These are phyloP conservation scores for Lithophane ornitopus DNA, from an alignment of 2,888 invertebrate genomes.

Conservation along the genomic window DNA sequence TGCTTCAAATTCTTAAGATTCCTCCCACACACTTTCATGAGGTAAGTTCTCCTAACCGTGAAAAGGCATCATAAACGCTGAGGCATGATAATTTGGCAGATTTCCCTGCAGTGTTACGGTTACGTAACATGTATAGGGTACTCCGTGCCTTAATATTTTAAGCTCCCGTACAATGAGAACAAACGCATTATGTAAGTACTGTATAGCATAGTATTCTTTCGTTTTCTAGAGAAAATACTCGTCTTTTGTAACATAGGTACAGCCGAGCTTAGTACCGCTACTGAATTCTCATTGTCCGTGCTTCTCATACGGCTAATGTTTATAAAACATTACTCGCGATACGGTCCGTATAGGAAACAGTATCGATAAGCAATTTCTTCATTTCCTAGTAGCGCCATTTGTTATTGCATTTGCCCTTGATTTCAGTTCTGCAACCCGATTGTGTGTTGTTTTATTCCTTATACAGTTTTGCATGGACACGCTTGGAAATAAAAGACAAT, in stretches of 20 bases:
- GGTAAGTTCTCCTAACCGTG: conserved; percentile 13
- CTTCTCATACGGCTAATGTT: conserved; percentile 69
- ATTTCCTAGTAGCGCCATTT: conserved; percentile 74
- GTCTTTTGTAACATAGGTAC: conserved; percentile 19
- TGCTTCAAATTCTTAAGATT: conserved; percentile 9
- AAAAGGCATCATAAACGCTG: conserved; percentile 37
- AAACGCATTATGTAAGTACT: conserved; percentile 30
- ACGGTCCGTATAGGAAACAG: conserved; percentile 70
- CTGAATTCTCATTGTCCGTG: conserved; percentile 60
- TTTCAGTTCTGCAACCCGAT: conserved; percentile 57
- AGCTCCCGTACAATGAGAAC: conserved; percentile 55
- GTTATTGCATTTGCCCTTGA: conserved; percentile 68
- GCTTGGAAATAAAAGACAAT: conserved; percentile 14
- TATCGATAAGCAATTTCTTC: conserved; percentile 76
- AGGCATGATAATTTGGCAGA: conserved; percentile 46
- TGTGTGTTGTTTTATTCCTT: conserved; percentile 21
- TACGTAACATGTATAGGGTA: conserved; percentile 40
- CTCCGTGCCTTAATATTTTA: conserved; percentile 59
- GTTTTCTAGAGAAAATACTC: conserved; percentile 49
- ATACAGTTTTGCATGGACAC: background rate
- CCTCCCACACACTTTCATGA: conserved; percentile 12
- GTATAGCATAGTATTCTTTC: conserved; percentile 42
- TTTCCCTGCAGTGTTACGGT: conserved; percentile 32
- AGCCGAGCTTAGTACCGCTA: conserved; percentile 52
- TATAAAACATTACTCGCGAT: conserved; percentile 75